phyloP scores from a whole-genome alignment of 2,113 vertebrate genomes.

The Elgaria multicarinata region DNA sequence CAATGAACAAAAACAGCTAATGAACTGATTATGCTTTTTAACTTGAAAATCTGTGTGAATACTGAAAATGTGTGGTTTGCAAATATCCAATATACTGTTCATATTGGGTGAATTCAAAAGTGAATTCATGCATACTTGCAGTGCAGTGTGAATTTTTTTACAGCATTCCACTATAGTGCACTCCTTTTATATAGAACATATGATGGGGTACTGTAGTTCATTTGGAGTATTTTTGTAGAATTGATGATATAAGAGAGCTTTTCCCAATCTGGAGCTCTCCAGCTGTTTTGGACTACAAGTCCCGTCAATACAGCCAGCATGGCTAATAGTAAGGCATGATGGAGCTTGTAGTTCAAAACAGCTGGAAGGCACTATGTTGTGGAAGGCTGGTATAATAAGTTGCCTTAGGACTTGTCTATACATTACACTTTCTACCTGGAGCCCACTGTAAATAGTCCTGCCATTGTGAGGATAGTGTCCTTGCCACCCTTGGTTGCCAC shows the following conservation, averaged over 20 bases:
- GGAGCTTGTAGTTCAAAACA: neutral
- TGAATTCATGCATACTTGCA: constrained; percentile 64
- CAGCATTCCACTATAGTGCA: constrained; percentile 19
- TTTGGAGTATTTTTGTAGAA: neutral
- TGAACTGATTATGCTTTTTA: constrained; percentile 38
- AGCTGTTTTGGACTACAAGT: neutral
- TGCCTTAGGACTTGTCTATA: neutral
- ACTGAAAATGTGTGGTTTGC: neutral
- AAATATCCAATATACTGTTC: neutral
- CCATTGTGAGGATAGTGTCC: neutral
- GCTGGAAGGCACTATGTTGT: neutral
- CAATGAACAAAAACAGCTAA: constrained; percentile 33
- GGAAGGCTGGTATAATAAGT: neutral
- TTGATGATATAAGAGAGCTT: neutral
- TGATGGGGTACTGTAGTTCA: neutral
- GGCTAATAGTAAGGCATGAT: too few species aligned
- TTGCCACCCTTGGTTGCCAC: neutral
- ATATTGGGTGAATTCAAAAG: constrained; percentile 45
- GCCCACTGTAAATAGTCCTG: neutral
- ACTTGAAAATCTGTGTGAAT: constrained; percentile 34
- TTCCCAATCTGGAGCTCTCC: neutral
- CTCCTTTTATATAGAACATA: neutral
- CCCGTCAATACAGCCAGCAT: too few species aligned
- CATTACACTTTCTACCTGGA: neutral
- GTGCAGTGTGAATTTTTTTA: constrained; percentile 64